Conservation (phyloP, 2,888 invertebrate genomes). For the Tiliacea aurago region DNA sequence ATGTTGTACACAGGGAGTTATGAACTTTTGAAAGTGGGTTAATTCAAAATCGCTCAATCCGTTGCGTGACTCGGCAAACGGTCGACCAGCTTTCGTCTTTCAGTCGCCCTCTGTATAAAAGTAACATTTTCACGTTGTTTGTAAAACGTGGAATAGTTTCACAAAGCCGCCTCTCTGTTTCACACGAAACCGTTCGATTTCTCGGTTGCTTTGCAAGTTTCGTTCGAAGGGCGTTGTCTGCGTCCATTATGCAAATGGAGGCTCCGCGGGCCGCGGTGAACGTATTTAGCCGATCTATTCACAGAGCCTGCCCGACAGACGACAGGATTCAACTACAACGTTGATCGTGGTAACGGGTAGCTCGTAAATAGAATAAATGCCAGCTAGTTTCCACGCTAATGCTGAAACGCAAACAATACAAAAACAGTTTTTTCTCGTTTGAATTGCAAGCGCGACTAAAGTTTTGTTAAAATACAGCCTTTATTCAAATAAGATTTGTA, state of each 20-base stretch:
- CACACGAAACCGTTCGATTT: constrained; percentile 73
- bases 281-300: constrained; percentile 86
- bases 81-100: constrained; percentile 72
- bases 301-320: constrained; percentile 71
- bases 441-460: constrained; percentile 52
- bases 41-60: constrained; percentile 79
- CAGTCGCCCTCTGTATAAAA: constrained; percentile 63
- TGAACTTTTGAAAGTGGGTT: constrained; percentile 77
- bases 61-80: constrained; percentile 82
- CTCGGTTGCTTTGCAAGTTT: constrained; percentile 75
- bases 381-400: constrained; percentile 66
- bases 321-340: constrained; percentile 73
- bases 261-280: constrained; percentile 70
- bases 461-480: constrained; percentile 56
- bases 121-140: constrained; percentile 71
- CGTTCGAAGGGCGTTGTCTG: constrained; percentile 76
- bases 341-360: constrained; percentile 67
- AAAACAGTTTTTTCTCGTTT: constrained; percentile 54
- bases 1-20: constrained; percentile 54
- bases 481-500: constrained; percentile 52
- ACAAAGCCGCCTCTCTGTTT: constrained; percentile 70
- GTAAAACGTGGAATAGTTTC: constrained; percentile 77
- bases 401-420: constrained; percentile 63
- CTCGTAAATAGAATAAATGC: constrained; percentile 70
- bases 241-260: constrained; percentile 87